Evolutionary conservation across 2,113 vertebrate genomes (phyloP), one percentile per base, ranked within the genome.

Genomic region (Tragelaphus imberbis): DNA sequence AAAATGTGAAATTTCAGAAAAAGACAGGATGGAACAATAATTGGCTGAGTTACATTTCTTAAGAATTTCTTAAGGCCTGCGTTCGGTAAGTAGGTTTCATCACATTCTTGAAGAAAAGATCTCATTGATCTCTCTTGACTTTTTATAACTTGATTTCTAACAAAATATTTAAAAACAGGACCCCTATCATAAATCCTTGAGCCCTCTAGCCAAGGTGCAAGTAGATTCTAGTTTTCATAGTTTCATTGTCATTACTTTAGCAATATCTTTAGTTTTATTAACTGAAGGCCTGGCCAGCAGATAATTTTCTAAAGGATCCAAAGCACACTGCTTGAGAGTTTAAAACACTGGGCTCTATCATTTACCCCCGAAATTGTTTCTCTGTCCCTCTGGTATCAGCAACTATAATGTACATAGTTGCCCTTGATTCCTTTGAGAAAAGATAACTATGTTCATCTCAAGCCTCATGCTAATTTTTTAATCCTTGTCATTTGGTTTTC

Each of bases 1-100:
- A 96, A 97, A 96, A 91, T 86, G 36, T 97, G 71, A 96, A 95
- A 97, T 95, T 63, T 79, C 84, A 92, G 91, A 56, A 88, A 85
- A 96, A 94, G 65, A 59, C 58, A 94, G 88, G 82, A 88, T 49
- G 85, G 71, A 94, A 75, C 84, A 91, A 36, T 91, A 51, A 94
- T 95, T 84, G 90, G 91, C 93, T 94, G 96, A 87, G 71, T 65
- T 90, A 53, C 61, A 25, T 98, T 82, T 15, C 84, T 95, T 44
- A 92, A 96, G 80, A 49, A 88, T 93, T 91, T 97, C 94, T 92
- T 44, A 94, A 95, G 81, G 56, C 30, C 14, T 49, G 3, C 49
- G 95, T 96, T 85, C 8, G 13, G 59, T 68, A 8, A 58, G 59
- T 65, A 6, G 56, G 56, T 92, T 95, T 93, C 51, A 51, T 51